Evolutionary conservation across 2,888 invertebrate species (phyloP), one percentile per base, ranked within the genome.

Genomic region (Eupithecia pulchellata): DNA sequence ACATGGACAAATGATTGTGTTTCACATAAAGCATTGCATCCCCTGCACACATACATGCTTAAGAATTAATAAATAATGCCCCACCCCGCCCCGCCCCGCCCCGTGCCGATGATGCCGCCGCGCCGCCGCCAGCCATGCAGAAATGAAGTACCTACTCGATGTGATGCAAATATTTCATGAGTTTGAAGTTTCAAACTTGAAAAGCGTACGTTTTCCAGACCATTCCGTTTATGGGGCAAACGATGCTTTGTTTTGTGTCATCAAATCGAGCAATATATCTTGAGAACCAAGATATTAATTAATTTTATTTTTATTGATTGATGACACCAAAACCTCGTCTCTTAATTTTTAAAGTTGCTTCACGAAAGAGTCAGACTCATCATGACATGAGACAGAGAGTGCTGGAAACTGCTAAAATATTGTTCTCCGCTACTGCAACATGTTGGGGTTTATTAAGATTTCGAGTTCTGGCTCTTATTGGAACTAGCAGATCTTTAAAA

Each of bases 401-500:
- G 5, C 39, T 6, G n/a, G 42, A 42, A n/a, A 42, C n/a, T 20
- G 20, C 9, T 47, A 47, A 42, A 47, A 8, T 20, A 20, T 3
- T 9, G n/a, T 47, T 9, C 42, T 47, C n/a, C 42, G 42, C 42
- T 42, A n/a, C 0, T 42, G 20, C 9, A 8, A 47, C 20, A 47
- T 47, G 42, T 42, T 20, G 47, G 47, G 20, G n/a, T 42, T 0
- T 1, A 42, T 27, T 55, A 55, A 13, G 55, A 27, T 55, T 47
- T 20, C 57, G 60, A 61, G 13, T 17, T 34, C 58, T 66, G 58
- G 34, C 30, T 47, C 20, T 2, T 9, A 30, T 32, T 57, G 11
- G 42, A 62, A 47, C 52, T 17, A 64, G 5, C 17, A 68, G 55
- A 68, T 68, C 39, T 32, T 27, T 27, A 34, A 27, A 9, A 68